phyloP scores from a whole-genome alignment of 1,140 invertebrate genomes.

The Subanguina moxae region DNA sequence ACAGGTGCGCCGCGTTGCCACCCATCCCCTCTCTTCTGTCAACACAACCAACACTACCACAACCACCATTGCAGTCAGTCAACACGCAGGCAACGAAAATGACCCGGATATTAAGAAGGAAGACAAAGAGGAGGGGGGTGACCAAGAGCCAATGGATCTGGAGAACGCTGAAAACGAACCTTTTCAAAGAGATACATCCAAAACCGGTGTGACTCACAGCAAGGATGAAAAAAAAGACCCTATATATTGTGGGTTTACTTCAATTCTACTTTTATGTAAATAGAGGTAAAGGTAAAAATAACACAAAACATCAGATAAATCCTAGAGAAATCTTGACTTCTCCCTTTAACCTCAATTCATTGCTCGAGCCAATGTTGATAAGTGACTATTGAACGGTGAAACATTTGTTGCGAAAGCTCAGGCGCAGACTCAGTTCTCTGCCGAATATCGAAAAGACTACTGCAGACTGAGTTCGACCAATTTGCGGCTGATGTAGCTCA shows the following conservation, averaged over 20 bases:
- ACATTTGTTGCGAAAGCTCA: too few relatives aligned
- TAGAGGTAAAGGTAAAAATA: too few relatives aligned
- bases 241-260: not conserved
- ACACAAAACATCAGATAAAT: too few relatives aligned
- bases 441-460: too few relatives aligned
- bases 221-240: not conserved
- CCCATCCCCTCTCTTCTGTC: conserved; percentile 7
- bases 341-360: too few relatives aligned
- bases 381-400: too few relatives aligned
- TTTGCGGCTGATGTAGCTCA: too few relatives aligned
- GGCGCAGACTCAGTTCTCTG: too few relatives aligned
- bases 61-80: not conserved
- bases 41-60: conserved; percentile 2
- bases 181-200: not conserved
- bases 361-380: too few relatives aligned
- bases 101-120: not conserved
- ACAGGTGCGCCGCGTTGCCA: not conserved
- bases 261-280: too few relatives aligned
- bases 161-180: conserved; percentile 6
- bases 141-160: conserved; percentile 8
- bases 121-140: not conserved
- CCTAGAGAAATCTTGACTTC: too few relatives aligned
- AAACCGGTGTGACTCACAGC: not conserved
- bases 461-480: too few relatives aligned
- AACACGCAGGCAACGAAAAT: not conserved